Percentiles rank a stretch among this genome's conserved stretches.
phyloP scores from a whole-genome alignment of 2,888 invertebrate genomes.

The Drosophila suboccidentalis region DNA sequence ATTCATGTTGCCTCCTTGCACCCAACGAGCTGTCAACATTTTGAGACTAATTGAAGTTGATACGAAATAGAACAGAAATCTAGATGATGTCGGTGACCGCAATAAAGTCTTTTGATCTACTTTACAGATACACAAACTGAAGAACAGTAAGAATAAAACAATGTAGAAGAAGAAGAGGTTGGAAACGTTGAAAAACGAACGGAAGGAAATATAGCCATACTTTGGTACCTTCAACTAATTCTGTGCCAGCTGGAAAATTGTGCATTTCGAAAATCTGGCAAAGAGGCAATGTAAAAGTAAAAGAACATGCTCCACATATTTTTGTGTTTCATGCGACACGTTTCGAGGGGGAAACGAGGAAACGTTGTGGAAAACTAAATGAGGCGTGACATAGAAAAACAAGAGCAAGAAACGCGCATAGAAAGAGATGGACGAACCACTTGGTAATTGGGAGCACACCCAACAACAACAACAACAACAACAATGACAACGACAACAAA shows the following conservation, averaged over 20 bases:
- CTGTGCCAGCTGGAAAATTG: slow-evolving; percentile 38
- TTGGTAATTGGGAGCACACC: slow-evolving; percentile 65
- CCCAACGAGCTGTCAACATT: slow-evolving; percentile 41
- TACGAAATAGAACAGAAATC: slow-evolving; percentile 45
- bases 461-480: slow-evolving; percentile 34
- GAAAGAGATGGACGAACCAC: slow-evolving; percentile 24
- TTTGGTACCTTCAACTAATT: slow-evolving; percentile 30
- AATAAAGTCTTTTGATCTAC: slow-evolving; percentile 62
- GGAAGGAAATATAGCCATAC: slow-evolving; percentile 15
- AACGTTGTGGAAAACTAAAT: slow-evolving; percentile 77
- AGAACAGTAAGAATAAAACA: slow-evolving; percentile 11
- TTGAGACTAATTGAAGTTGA: slow-evolving; percentile 53
- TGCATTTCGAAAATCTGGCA: slow-evolving; percentile 55
- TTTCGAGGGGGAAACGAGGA: slow-evolving; percentile 26
- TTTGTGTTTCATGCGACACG: slow-evolving; percentile 30
- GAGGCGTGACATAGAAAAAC: slow-evolving; percentile 76
- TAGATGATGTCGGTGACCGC: slow-evolving; percentile 48
- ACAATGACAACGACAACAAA: slow-evolving; percentile 13
- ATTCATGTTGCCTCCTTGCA: slow-evolving; percentile 15
- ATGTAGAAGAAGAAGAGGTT: slow-evolving; percentile 5
- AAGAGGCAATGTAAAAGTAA: slow-evolving; percentile 27
- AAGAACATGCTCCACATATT: slow-evolving; percentile 56
- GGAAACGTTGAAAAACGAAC: not conserved
- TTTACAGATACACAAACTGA: slow-evolving; percentile 30
- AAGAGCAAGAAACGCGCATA: slow-evolving; percentile 43